Base-by-base conservation (phyloP, 1,140 invertebrate genomes). In the Olivierus martensii region DNA sequence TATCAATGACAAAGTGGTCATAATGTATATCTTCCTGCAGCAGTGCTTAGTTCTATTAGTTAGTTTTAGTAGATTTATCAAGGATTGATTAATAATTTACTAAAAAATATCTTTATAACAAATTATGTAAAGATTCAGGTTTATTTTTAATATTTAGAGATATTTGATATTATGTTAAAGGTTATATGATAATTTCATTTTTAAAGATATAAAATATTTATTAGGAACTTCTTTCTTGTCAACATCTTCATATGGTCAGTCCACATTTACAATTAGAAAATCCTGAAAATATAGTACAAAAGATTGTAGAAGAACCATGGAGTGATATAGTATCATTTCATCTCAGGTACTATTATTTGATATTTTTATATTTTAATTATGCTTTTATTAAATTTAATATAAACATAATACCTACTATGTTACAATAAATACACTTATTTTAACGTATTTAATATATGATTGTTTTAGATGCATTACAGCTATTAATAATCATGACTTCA, bases 271-370 rank as follows among this genome's bases (percentile, higher is more conserved):
- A 78, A 39, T 69, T 81, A 0, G n/a, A 81, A 60, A 71, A 76
- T 62, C 79, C 83, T 1, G 80, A 87, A 58, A 70, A 71, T 15
- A 72, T 80, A 36, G 80, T 83, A 3, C 78, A 83, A 62, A 76
- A 80, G 52, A 75, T 81, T 59, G 72, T 91, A 53, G 69, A 79
- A 45, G 65, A 77, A 21, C 83, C 85, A 10, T 72, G 87, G 43
- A 81, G 87, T 65, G 87, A 92, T 63, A 72, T 93, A 22, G 77
- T 89, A 22, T 73, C 79, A 51, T 75, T 75, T 44, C 87, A 93
- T 68, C 71, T 92, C 14, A 81, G 81, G 75, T 79, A 69, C 45
- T 15, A 42, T 54, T 17, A 3, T 14, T 12, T 35, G 48, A 28
- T 46, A 15, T 49, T 42, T 21, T 35, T 49, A 36, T 15, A 37